A percentile compares a stretch with the other conserved stretches of the same genome.
Conservation (phyloP, 2,113 vertebrate genomes). For the Anseranas semipalmata region DNA sequence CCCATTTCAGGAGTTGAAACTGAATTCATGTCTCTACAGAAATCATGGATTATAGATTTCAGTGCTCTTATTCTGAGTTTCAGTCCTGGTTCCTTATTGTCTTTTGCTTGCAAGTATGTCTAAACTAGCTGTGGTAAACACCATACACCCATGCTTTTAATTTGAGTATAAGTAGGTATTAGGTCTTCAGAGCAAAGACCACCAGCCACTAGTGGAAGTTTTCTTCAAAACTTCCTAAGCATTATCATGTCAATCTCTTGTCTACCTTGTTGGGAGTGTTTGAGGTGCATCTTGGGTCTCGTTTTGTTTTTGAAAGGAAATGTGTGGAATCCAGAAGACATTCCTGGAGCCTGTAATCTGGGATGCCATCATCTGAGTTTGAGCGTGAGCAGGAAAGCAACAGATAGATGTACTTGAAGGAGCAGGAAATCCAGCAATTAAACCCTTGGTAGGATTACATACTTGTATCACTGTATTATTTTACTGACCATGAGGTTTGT, state of each 20-base stretch:
- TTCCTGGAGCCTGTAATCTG: background rate
- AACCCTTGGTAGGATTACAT: background rate
- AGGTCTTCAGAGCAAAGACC: background rate
- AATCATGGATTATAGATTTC: background rate
- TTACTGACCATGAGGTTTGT: background rate
- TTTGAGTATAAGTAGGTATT: background rate
- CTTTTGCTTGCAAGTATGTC: background rate
- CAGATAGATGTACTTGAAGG: background rate
- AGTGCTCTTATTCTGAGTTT: background rate
- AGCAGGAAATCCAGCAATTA: background rate
- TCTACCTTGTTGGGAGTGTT: background rate
- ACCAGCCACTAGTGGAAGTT: background rate
- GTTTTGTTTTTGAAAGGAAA: background rate
- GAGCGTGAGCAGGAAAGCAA: background rate
- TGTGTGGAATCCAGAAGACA: background rate
- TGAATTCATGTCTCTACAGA: background rate
- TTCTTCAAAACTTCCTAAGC: background rate
- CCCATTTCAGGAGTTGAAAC: background rate
- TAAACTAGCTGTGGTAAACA: background rate
- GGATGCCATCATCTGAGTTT: background rate
- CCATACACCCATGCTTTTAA: background rate
- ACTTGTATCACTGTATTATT: rapidly evolving
- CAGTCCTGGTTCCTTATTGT: background rate
- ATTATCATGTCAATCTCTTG: background rate
- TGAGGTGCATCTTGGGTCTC: background rate